Evolutionary conservation across 2,797 vertebrate species (phyloP).

Genomic region (Chaunax sp.): DNA sequence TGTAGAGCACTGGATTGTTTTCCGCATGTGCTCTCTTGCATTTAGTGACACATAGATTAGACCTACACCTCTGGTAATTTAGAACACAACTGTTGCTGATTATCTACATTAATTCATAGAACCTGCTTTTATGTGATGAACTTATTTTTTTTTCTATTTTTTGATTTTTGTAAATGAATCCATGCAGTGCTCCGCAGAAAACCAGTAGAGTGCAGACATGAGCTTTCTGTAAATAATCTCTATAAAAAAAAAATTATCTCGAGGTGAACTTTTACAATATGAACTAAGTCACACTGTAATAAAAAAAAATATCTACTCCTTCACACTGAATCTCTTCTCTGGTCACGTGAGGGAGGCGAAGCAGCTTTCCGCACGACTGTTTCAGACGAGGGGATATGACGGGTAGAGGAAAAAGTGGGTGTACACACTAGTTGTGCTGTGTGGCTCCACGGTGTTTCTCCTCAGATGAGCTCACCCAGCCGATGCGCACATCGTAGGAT

Average conservation of each 20-base stretch:
- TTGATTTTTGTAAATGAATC: constrained; percentile 13
- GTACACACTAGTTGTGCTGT: constrained; percentile 73
- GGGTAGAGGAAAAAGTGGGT: constrained; percentile 64
- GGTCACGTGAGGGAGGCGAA: not conserved
- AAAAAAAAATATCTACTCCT: not conserved
- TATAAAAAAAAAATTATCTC: constrained; percentile 23
- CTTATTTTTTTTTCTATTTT: not conserved
- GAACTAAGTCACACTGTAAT: constrained; percentile 14
- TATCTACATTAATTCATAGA: constrained; percentile 5
- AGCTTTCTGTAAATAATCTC: constrained; percentile 78
- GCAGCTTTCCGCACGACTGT: constrained; percentile 28
- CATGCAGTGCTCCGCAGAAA: constrained; percentile 62
- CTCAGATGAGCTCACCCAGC: constrained; percentile 80
- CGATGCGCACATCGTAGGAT: constrained; percentile 74
- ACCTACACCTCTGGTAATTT: constrained; percentile 7
- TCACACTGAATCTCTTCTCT: too few species aligned
- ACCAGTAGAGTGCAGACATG: constrained; percentile 92
- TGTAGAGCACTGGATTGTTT: constrained; percentile 35
- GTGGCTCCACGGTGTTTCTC: constrained; percentile 65
- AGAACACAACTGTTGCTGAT: constrained; percentile 19
- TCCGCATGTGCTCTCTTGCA: constrained; percentile 23
- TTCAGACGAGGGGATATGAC: constrained; percentile 59
- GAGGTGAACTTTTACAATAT: constrained; percentile 49
- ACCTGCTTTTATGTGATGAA: constrained; percentile 9
- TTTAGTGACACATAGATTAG: constrained; percentile 5